Evolutionary conservation across 2,888 invertebrate species (phyloP).

Genomic region (Spodoptera littoralis): DNA sequence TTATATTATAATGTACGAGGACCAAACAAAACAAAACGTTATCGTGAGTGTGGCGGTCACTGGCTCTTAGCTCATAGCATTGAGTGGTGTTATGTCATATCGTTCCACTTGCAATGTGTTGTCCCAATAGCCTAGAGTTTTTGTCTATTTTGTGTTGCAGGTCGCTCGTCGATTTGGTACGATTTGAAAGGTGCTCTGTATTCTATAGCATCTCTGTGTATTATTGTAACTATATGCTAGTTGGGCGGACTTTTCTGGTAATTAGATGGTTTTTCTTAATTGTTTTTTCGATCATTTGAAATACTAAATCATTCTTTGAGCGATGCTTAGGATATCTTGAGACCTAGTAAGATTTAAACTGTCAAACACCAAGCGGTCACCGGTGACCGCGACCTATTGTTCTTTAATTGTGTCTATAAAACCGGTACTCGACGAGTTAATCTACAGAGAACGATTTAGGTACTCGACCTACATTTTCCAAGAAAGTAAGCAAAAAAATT

Average conservation of each 20-base stretch:
- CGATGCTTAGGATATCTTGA: too few species aligned
- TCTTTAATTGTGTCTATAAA: too few species aligned
- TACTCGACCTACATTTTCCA: too few species aligned
- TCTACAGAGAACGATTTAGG: too few species aligned
- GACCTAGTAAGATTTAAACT: too few species aligned
- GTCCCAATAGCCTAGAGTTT: constrained; percentile 53
- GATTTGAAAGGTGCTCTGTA: constrained; percentile 42
- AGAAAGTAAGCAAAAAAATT: too few species aligned
- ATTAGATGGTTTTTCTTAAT: neutral
- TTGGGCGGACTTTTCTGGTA: neutral
- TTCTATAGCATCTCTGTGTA: constrained; percentile 23
- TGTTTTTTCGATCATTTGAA: neutral
- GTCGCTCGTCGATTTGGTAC: constrained; percentile 14
- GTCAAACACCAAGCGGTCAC: too few species aligned
- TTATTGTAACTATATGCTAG: neutral
- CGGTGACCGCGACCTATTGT: too few species aligned
- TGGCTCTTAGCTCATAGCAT: constrained; percentile 37
- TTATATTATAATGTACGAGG: too few species aligned
- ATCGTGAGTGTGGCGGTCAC: constrained; percentile 25
- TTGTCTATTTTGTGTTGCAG: constrained; percentile 51
- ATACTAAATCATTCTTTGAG: too few species aligned
- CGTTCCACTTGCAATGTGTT: constrained; percentile 55
- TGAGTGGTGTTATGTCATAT: constrained; percentile 55
- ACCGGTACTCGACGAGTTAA: too few species aligned
- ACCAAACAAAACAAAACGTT: constrained; percentile 21